These are phyloP conservation scores for Holacanthus passer DNA, from an alignment of 2,113 vertebrate species.

Conservation along the genomic window DNA sequence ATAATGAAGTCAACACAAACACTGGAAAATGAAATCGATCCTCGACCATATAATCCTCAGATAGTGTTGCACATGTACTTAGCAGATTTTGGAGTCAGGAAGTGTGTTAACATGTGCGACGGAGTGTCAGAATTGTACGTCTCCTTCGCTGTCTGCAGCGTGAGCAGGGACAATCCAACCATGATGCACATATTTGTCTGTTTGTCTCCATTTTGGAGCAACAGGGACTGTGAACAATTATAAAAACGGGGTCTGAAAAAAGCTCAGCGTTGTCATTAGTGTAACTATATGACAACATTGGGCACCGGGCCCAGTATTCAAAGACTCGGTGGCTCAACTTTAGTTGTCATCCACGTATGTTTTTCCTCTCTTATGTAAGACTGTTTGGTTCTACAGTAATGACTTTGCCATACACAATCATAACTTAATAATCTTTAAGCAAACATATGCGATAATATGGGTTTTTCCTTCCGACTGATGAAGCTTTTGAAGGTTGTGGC, in stretches of 20 bases:
- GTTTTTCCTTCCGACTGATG: slow-evolving; percentile 3
- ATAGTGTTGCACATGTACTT: slow-evolving; percentile 1
- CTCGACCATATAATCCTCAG: background rate
- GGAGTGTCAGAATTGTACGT: slow-evolving; percentile 16
- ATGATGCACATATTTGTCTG: slow-evolving; percentile 22
- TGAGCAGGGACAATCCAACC: slow-evolving; percentile 16
- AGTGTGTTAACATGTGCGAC: slow-evolving; percentile 10
- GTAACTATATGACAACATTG: slow-evolving; percentile 50
- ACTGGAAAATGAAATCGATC: slow-evolving; percentile 53
- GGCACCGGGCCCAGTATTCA: slow-evolving; percentile 42
- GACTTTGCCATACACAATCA: slow-evolving; percentile 44
- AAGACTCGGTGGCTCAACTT: slow-evolving; percentile 21
- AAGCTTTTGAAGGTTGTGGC: slow-evolving; percentile 35
- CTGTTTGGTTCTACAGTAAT: slow-evolving; percentile 47
- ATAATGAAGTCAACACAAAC: slow-evolving; percentile 46
- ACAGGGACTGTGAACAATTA: slow-evolving; percentile 34
- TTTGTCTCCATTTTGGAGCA: slow-evolving; percentile 18
- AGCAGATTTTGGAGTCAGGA: background rate
- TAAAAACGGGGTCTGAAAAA: slow-evolving; percentile 40
- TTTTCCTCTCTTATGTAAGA: slow-evolving; percentile 52
- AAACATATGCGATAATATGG: slow-evolving; percentile 41
- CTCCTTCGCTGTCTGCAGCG: slow-evolving; percentile 13
- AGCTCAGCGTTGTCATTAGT: slow-evolving; percentile 47
- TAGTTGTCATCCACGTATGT: slow-evolving; percentile 22
- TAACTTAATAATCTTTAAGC: slow-evolving; percentile 42